phyloP scores from a whole-genome alignment of 2,797 vertebrate species.

The Myoxocephalus aenaeus region DNA sequence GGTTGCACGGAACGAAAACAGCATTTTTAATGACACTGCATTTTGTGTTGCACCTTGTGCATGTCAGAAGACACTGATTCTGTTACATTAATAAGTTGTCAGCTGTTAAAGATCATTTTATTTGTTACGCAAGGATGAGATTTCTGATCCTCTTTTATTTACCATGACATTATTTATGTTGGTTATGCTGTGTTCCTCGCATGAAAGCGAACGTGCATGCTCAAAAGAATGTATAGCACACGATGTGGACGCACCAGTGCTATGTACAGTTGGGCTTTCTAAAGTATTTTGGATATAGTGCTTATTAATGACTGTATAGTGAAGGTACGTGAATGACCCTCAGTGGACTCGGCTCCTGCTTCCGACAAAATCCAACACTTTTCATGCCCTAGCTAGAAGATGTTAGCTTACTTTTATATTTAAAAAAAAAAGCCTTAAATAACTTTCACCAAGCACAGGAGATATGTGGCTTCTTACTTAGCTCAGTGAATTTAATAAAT shows the following conservation, averaged over 20 bases:
- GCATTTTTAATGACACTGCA: slow-evolving; percentile 45
- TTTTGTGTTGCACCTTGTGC: slow-evolving; percentile 54
- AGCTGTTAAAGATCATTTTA: slow-evolving; percentile 17
- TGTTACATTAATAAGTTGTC: slow-evolving; percentile 20
- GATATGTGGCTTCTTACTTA: slow-evolving; percentile 61
- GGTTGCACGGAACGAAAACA: slow-evolving; percentile 55
- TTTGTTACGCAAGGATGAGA: slow-evolving; percentile 32
- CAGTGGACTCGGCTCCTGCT: slow-evolving; percentile 39
- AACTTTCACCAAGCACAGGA: slow-evolving; percentile 63
- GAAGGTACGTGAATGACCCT: slow-evolving; percentile 40
- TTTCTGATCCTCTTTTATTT: slow-evolving; percentile 1
- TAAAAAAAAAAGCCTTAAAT: slow-evolving; percentile 69
- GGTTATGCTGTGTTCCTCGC: slow-evolving; percentile 54
- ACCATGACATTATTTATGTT: slow-evolving; percentile 36
- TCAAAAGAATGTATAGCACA: slow-evolving; percentile 59
- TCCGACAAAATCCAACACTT: slow-evolving; percentile 35
- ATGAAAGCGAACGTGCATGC: slow-evolving; percentile 72
- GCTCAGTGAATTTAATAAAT: slow-evolving; percentile 56
- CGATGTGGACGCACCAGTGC: slow-evolving; percentile 61
- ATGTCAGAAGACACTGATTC: slow-evolving; percentile 48
- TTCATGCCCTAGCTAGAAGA: slow-evolving; percentile 62
- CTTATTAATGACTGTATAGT: slow-evolving; percentile 45
- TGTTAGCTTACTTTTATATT: slow-evolving; percentile 62
- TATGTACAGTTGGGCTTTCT: slow-evolving; percentile 45
- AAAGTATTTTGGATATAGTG: slow-evolving; percentile 55